Evolutionary conservation across 1,140 invertebrate species (phyloP).

Genomic region (Drosophila eugracilis): DNA sequence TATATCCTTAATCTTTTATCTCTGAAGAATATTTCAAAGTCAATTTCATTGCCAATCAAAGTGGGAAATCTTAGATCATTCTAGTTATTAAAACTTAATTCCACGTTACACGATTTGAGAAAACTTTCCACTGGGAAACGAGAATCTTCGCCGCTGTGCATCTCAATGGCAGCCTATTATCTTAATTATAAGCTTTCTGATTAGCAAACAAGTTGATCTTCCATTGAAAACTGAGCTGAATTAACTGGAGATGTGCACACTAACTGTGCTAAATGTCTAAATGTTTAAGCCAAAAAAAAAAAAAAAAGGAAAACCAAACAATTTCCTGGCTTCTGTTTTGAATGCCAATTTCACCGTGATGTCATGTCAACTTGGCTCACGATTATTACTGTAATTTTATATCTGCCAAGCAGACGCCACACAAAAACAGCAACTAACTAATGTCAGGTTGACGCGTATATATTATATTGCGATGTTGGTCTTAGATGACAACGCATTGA

Average conservation of each 20-base stretch:
- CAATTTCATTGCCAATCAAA: not conserved
- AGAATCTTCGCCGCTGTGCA: slow-evolving; percentile 31
- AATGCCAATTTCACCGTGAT: slow-evolving; percentile 60
- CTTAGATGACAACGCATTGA: slow-evolving; percentile 49
- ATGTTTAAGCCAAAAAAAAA: too few relatives aligned
- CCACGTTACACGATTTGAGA: slow-evolving; percentile 34
- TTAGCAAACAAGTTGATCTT: slow-evolving; percentile 58
- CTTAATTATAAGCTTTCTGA: slow-evolving; percentile 68
- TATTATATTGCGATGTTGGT: slow-evolving; percentile 15
- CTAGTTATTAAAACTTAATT: slow-evolving; percentile 33
- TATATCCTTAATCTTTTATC: not conserved
- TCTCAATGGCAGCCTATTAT: slow-evolving; percentile 51
- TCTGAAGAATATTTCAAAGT: not conserved
- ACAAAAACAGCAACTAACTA: slow-evolving; percentile 24
- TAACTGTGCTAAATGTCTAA: slow-evolving; percentile 33
- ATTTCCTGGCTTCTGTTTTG: slow-evolving; percentile 43
- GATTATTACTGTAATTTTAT: slow-evolving; percentile 58
- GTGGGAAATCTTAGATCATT: slow-evolving; percentile 1
- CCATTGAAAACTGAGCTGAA: slow-evolving; percentile 29
- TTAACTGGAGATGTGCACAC: slow-evolving; percentile 19
- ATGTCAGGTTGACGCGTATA: not conserved
- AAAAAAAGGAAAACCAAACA: too few relatives aligned
- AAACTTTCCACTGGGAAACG: slow-evolving; percentile 67
- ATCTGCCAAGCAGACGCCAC: slow-evolving; percentile 26
- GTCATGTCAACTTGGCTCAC: slow-evolving; percentile 59